Evolutionary conservation across 1,140 invertebrate genomes (phyloP).

Genomic region (Caenorhabditis remanei): DNA sequence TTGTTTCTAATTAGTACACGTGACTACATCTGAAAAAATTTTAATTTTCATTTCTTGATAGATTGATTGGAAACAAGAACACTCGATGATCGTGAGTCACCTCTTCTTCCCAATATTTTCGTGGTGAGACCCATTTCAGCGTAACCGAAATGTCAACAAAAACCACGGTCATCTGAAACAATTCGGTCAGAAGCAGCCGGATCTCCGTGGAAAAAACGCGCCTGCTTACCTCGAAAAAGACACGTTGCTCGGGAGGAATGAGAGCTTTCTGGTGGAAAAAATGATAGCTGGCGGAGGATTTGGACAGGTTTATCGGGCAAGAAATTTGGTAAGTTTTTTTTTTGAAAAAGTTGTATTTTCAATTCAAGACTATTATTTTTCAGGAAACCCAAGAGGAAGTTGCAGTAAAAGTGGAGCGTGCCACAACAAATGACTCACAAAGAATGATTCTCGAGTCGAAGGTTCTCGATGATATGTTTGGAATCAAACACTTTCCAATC

Average conservation of each 20-base stretch:
- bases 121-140: not conserved
- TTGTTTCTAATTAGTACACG: too few relatives aligned
- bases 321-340: not conserved
- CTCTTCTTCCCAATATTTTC: not conserved
- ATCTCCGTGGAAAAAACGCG: slow-evolving; percentile 17
- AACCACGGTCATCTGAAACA: slow-evolving; percentile 8
- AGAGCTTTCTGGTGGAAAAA: slow-evolving; percentile 42
- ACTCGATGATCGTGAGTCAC: not conserved
- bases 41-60: not conserved
- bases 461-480: slow-evolving; percentile 57
- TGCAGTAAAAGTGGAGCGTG: slow-evolving; percentile 67
- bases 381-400: slow-evolving; percentile 53
- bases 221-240: slow-evolving; percentile 2
- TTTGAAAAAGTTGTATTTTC: too few relatives aligned
- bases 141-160: slow-evolving; percentile 25
- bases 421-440: slow-evolving; percentile 55
- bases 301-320: slow-evolving; percentile 65
- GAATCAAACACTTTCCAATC: not conserved
- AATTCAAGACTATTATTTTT: not conserved
- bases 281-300: slow-evolving; percentile 69
- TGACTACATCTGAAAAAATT: too few relatives aligned
- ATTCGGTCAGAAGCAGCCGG: not conserved
- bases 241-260: not conserved
- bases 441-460: slow-evolving; percentile 67
- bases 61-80: not conserved